Base-by-base conservation (phyloP, 2,888 invertebrate species). In the Coleophora deauratella region DNA sequence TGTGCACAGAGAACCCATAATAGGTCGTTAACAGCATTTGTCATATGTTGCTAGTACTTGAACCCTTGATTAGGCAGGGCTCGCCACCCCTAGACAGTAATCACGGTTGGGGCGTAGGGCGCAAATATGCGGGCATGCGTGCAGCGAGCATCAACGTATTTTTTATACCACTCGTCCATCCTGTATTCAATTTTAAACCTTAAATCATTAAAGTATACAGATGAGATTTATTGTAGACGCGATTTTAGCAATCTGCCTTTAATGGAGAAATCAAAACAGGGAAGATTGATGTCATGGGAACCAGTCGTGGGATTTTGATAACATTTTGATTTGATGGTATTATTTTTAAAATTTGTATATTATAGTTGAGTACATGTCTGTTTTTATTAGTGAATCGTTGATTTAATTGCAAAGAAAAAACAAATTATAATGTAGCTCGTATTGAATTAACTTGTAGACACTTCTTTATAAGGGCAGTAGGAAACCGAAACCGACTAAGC, bases 221-320 rank as follows among this genome's bases (percentile, higher is more conserved):
- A 4, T 21, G 21, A 21, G 21, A 21, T 21, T 21, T 21, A 6
- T 10, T 11, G 4, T 12, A 13, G 34, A 30, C 27, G 35, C 50
- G 50, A 59, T 60, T 71, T 75, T 67, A 62, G 69, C 74, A 72
- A 73, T 75, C 63, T 62, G 60, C 57, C 60, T 59, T 67, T 72
- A 72, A 73, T 65, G 64, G 62, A 67, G 66, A 74, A 79, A 80
- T 81, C 76, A 78, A 72, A 79, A 78, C 72, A 68, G 62, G 64
- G 66, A 70, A 71, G 72, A 80, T 78, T 75, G 59, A 78, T 76
- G 70, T 62, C 71, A 72, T 79, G 80, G 76, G 79, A 80, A 78
- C 66, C 48, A 54, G 55, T 59, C 68, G 71, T 72, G 71, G 66
- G 70, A 73, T 59, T 59, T 45, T 59, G 49, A 60, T 61, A 54